Conservation (phyloP, 2,113 vertebrate species). For the Datnioides undecimradiatus region DNA sequence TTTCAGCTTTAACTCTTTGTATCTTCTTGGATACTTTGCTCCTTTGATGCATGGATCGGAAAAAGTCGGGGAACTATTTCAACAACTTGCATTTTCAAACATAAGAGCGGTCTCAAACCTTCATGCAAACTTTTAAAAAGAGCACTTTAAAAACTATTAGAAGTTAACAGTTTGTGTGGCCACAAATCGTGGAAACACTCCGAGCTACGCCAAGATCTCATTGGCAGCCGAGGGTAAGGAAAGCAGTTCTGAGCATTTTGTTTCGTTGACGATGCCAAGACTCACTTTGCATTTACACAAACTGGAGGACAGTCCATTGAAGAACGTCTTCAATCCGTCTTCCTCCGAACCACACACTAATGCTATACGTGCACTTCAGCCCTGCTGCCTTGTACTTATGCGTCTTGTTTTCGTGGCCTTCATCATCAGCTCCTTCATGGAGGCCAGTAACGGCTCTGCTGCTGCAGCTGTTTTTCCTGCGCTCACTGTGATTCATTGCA, state of each 20-base stretch:
- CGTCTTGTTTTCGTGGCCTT: background rate
- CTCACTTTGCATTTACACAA: constrained; percentile 13
- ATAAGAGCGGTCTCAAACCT: background rate
- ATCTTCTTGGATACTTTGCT: background rate
- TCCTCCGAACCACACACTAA: background rate
- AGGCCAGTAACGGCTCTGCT: too few relatives aligned
- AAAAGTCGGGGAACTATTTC: background rate
- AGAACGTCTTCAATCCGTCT: constrained; percentile 7
- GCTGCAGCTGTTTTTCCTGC: too few relatives aligned
- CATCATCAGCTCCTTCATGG: background rate
- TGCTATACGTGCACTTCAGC: background rate
- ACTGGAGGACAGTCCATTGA: background rate
- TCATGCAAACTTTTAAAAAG: constrained; percentile 3
- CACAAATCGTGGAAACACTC: constrained; percentile 17
- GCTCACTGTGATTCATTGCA: too few relatives aligned
- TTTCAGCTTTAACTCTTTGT: background rate
- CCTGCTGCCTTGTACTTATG: too few relatives aligned
- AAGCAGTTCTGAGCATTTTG: constrained; percentile 43
- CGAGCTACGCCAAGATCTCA: constrained; percentile 21
- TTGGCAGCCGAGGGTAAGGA: constrained; percentile 46
- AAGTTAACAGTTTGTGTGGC: constrained; percentile 21
- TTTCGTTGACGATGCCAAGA: constrained; percentile 25
- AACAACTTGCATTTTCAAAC: background rate
- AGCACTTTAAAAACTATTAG: constrained; percentile 5
- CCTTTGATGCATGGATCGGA: background rate